Conservation (phyloP, 2,888 invertebrate genomes). For the Heliconius sara region DNA sequence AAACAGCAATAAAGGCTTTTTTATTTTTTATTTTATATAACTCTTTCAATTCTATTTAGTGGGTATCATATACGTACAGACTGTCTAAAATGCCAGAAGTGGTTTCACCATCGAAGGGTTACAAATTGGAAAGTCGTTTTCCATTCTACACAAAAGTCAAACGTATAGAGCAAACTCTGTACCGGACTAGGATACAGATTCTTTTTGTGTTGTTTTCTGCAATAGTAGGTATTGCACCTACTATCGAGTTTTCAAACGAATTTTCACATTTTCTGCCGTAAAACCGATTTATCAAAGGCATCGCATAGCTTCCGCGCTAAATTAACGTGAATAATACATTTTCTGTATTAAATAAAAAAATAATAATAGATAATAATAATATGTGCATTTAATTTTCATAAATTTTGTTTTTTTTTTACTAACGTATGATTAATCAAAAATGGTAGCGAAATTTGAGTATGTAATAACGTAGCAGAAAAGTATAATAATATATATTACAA, state of each 20-base stretch:
- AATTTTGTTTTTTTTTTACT: neutral
- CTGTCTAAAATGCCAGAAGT: neutral
- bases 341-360: no score
- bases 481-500: neutral
- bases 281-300: neutral
- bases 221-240: neutral
- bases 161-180: neutral
- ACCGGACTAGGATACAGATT: neutral
- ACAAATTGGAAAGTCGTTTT: neutral
- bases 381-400: no score
- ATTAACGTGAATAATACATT: no score
- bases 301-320: neutral
- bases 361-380: no score
- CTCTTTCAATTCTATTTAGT: neutral
- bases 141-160: neutral
- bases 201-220: neutral
- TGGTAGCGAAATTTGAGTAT: neutral
- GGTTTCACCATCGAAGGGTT: neutral
- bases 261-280: constrained; percentile 7
- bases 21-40: no score
- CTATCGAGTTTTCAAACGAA: constrained; percentile 2
- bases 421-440: neutral
- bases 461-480: neutral
- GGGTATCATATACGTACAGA: neutral
- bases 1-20: neutral